Evolutionary conservation across 64 coral and sea anemone genomes (phyloP).

Genomic region (Trachythela sp.): DNA sequence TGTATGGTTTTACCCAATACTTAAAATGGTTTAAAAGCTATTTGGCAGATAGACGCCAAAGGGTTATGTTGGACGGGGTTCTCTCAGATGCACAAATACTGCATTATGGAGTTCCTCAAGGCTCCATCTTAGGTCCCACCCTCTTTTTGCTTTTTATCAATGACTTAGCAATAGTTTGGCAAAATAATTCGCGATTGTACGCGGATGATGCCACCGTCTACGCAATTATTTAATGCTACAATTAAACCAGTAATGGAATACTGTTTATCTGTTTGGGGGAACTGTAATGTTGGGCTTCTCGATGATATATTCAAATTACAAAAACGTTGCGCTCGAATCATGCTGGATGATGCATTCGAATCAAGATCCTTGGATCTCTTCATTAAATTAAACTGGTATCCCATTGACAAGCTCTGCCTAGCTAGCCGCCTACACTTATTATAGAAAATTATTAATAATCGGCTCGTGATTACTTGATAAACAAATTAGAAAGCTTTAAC

Average conservation of each 20-base stretch:
- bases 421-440: conserved; percentile 11
- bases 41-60: too few species aligned
- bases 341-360: conserved; percentile 23
- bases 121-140: too few species aligned
- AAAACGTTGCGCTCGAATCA: conserved; percentile 27
- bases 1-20: too few species aligned
- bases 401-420: conserved; percentile 9
- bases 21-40: too few species aligned
- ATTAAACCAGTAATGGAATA: conserved; percentile 46
- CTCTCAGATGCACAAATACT: too few species aligned
- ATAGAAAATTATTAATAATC: neutral
- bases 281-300: conserved; percentile 35
- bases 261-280: conserved; percentile 37
- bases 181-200: too few species aligned
- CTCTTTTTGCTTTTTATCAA: too few species aligned
- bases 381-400: neutral
- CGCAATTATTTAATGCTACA: conserved; percentile 48
- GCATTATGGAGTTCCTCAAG: too few species aligned
- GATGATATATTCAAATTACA: conserved; percentile 31
- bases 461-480: neutral
- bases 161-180: too few species aligned
- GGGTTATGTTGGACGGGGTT: too few species aligned
- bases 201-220: too few species aligned
- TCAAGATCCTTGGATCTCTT: conserved; percentile 32
- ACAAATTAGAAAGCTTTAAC: neutral